Evolutionary conservation across 2,113 vertebrate genomes (phyloP).

Genomic region (Larimichthys polyactis): DNA sequence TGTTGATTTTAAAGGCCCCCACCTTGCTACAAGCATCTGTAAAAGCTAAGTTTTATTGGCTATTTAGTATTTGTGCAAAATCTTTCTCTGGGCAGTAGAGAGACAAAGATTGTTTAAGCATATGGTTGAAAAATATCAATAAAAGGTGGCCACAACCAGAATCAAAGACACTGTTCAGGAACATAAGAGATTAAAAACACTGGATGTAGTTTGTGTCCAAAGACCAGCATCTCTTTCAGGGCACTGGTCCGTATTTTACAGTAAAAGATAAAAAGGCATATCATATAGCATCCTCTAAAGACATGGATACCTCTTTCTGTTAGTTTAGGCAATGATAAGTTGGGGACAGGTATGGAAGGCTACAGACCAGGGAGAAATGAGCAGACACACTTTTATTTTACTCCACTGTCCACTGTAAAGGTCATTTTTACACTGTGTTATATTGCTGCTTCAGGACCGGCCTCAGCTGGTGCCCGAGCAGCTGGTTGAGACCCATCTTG

Average conservation of each 20-base stretch:
- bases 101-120: not conserved
- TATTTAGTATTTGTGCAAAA: not conserved
- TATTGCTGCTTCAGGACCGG: not conserved
- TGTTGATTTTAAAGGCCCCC: conserved; percentile 7
- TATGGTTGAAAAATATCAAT: conserved; percentile 1
- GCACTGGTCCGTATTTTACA: not conserved
- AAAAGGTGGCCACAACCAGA: not conserved
- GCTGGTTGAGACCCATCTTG: conserved; percentile 16
- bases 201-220: not conserved
- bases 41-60: not conserved
- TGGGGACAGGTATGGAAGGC: not conserved
- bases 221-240: not conserved
- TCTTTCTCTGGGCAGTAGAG: not conserved
- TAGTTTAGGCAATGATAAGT: not conserved
- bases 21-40: conserved; percentile 1
- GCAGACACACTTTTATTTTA: not conserved
- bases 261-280: not conserved
- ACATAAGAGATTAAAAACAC: not conserved
- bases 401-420: not conserved
- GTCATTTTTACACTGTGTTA: not conserved
- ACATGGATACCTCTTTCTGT: not conserved
- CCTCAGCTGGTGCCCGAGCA: conserved; percentile 17
- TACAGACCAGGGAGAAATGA: not conserved
- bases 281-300: not conserved
- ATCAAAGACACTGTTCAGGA: conserved; percentile 22